These are phyloP conservation scores for Helobdella robusta DNA, from an alignment of 2,888 invertebrate genomes.

Conservation along the genomic window DNA sequence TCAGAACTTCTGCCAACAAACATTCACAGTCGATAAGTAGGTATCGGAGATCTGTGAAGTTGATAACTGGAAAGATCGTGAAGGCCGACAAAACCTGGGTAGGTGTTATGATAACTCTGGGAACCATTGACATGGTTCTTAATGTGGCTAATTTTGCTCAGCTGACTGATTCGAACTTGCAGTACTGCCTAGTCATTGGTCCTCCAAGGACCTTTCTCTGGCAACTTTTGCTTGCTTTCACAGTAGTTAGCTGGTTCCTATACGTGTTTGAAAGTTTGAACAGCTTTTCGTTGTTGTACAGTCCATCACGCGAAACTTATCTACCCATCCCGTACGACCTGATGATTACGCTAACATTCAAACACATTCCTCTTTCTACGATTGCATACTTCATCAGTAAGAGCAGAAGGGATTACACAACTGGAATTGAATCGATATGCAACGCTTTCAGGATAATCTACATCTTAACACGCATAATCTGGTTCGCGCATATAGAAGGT, in stretches of 20 bases:
- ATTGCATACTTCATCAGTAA: constrained; percentile 31
- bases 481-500: constrained; percentile 35
- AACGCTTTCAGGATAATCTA: constrained; percentile 29
- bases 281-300: constrained; percentile 30
- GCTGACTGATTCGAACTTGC: constrained; percentile 22
- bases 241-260: constrained; percentile 28
- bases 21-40: not conserved
- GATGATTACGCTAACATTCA: constrained; percentile 24
- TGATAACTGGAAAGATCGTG: constrained; percentile 17
- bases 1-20: not conserved
- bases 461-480: constrained; percentile 31
- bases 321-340: constrained; percentile 26
- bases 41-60: constrained; percentile 13
- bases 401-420: constrained; percentile 29
- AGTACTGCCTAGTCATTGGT: constrained; percentile 26
- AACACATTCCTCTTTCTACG: constrained; percentile 33
- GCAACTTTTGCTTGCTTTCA: constrained; percentile 29
- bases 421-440: constrained; percentile 26
- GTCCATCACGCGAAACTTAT: constrained; percentile 17
- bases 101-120: constrained; percentile 18
- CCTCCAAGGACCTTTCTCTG: constrained; percentile 26
- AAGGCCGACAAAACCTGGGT: constrained; percentile 23
- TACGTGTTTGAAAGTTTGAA: constrained; percentile 31
- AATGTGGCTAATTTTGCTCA: constrained; percentile 25
- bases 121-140: constrained; percentile 21